phyloP scores from a whole-genome alignment of 2,797 vertebrate genomes.

The Tenualosa ilisha region DNA sequence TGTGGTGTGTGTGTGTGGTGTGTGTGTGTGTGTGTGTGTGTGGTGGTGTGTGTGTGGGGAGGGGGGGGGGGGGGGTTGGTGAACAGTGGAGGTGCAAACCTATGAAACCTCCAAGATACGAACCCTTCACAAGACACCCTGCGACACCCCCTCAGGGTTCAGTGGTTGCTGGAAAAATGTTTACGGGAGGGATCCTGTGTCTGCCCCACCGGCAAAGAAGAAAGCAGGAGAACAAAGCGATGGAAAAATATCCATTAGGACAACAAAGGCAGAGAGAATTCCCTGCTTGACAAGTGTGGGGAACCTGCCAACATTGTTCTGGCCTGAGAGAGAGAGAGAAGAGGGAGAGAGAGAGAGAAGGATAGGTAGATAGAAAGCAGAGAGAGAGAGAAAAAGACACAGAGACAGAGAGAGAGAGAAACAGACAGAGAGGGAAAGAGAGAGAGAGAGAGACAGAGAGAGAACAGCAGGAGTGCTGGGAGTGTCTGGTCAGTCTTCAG shows the following conservation, averaged over 20 bases:
- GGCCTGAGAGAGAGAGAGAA: constrained; percentile 22
- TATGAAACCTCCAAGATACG: not conserved
- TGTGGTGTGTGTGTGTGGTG: too few relatives aligned
- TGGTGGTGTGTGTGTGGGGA: too few relatives aligned
- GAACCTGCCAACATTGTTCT: constrained; percentile 53
- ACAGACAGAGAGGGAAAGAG: constrained; percentile 7
- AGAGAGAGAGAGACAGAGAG: not conserved
- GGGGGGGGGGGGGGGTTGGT: too few relatives aligned
- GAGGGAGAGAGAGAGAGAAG: not conserved
- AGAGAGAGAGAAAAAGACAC: not conserved
- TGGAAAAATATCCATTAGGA: constrained; percentile 54
- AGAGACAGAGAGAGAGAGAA: constrained; percentile 16
- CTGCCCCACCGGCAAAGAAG: constrained; percentile 25
- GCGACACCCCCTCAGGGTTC: not conserved
- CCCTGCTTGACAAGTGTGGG: constrained; percentile 51
- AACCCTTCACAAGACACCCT: not conserved
- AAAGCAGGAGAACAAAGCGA: constrained; percentile 43
- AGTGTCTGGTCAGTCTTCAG: constrained; percentile 29
- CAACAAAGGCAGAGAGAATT: constrained; percentile 53
- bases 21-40: too few relatives aligned
- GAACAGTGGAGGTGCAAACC: not conserved
- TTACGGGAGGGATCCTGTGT: constrained; percentile 34
- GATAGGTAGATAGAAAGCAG: not conserved
- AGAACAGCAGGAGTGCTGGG: not conserved
- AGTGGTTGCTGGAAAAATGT: constrained; percentile 17